Base-by-base conservation (phyloP, 2,797 vertebrate species). In the Bucorvus abyssinicus region DNA sequence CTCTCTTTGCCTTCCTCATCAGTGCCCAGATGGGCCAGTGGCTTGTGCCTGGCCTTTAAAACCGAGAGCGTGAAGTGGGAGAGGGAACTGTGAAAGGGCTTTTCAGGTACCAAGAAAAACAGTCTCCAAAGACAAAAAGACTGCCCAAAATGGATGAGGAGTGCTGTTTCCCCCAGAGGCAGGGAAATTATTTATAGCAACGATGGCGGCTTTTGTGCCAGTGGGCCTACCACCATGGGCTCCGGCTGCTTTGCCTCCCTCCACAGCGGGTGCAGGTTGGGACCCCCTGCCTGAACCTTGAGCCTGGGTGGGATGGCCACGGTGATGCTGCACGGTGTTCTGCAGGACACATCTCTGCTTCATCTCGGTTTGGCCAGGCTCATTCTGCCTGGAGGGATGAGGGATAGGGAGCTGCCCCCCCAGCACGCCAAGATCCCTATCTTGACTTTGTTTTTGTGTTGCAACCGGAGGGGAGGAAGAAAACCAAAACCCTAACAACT, bases 141-240 rank as follows among this genome's bases (percentile, higher is more conserved):
- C 59, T 84, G 69, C 74, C 91, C 89, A 71, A 86, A 84, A 94
- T 82, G 90, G 96, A 94, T 71, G 93, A 75, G 73, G 74, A 94
- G 90, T 18, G 14, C 69, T 69, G 63, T 60, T 89, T 88, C 52
- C 24, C 89, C 79, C 65, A 86, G 76, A 93, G 80, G 71, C 76
- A 57, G 93, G 79, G 80, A 93, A 93, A 93, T 87, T 63, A 90
- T 87, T 92, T 87, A 83, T 84, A 77, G 68, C 47, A 87, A 26
- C 3, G 21, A 59, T 4, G 29, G 38, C 44, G 19, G 70, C 71
- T 94, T 84, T 70, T 56, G 59, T 42, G 84, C 61, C 81, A 5
- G 22, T 22, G 67, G 88, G 56, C 50, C 67, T 82, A 7, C 64
- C 45, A 16, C 53, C 1, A 1, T 0, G 1, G 23, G 53, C 57